Evolutionary conservation across 2,113 vertebrate species (phyloP), one percentile per base, ranked within the genome.

Genomic region (Rhinolophus ferrumequinum): DNA sequence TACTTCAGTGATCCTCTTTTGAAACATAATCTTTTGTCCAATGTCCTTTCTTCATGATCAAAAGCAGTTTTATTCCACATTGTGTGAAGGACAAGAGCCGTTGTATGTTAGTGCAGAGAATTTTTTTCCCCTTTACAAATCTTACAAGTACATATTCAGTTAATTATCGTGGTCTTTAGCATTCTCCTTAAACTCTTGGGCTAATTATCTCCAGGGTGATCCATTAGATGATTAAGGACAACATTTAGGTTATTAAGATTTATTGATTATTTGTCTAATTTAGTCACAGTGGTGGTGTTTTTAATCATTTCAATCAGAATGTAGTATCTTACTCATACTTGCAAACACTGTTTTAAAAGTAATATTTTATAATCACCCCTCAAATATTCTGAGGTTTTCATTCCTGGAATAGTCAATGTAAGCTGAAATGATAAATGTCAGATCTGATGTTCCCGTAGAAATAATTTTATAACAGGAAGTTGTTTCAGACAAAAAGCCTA

Each of bases 181-280:
- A 69, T 90, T 35, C 24, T 66, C 70, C 24, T 93, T 95, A 97
- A 95, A 54, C 30, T 84, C 30, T 84, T 24, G 38, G 41, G 8
- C 35, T 88, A 90, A 77, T 93, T 82, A 85, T 82, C 72, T 90
- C 73, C 70, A 81, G 41, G 9, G 16, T 88, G 54, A 95, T 77
- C 38, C 47, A 95, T 77, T 94, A 62, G 10, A 81, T 94, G 38
- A 90, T 93, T 93, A 94, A 94, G 44, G 33, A 91, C 21, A 95
- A 69, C 82, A 88, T 88, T 88, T 64, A 66, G 16, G 6, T n/a
- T 81, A 85, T 94, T 87, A 79, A 93, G 38, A 86, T 58, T 62
- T 67, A 92, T 96, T 66, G 19, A 94, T 97, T 94, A 92, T 85
- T 93, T 93, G 21, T 58, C 26, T 75, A 91, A 62, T 73, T 92